phyloP scores from a whole-genome alignment of 2,888 invertebrate genomes.

The Latrodectus hesperus region DNA sequence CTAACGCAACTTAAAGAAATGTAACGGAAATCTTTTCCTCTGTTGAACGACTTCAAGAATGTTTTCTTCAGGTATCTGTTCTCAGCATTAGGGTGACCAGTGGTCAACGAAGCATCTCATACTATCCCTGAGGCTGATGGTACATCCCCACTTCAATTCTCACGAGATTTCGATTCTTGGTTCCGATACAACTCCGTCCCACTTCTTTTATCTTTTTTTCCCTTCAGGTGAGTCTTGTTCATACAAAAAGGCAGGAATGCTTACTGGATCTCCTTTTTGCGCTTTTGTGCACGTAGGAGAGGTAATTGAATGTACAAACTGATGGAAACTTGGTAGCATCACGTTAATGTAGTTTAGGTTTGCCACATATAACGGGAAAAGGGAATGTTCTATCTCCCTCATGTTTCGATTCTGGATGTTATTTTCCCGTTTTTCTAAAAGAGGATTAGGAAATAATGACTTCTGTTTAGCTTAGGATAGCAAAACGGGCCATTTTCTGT shows the following conservation, averaged over 20 bases:
- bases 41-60: too few relatives aligned
- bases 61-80: background rate
- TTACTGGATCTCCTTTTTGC: background rate
- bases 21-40: too few relatives aligned
- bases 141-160: conserved; percentile 19
- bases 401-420: conserved; percentile 56
- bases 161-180: conserved; percentile 1
- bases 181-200: background rate
- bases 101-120: conserved; percentile 54
- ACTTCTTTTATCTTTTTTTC: background rate
- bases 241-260: conserved; percentile 7
- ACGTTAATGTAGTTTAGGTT: conserved; percentile 45
- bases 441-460: background rate
- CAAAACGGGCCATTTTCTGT: too few relatives aligned
- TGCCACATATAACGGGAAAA: conserved; percentile 13
- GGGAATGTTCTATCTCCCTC: background rate
- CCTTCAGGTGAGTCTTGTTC: conserved; percentile 26
- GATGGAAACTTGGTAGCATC: conserved; percentile 33
- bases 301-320: conserved; percentile 61
- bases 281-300: background rate
- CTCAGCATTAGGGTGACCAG: conserved; percentile 10
- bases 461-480: background rate
- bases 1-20: background rate
- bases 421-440: background rate
- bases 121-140: conserved; percentile 14